These are phyloP conservation scores for Enteromius argenteus DNA, from an alignment of 2,797 vertebrate genomes.

Conservation along the genomic window DNA sequence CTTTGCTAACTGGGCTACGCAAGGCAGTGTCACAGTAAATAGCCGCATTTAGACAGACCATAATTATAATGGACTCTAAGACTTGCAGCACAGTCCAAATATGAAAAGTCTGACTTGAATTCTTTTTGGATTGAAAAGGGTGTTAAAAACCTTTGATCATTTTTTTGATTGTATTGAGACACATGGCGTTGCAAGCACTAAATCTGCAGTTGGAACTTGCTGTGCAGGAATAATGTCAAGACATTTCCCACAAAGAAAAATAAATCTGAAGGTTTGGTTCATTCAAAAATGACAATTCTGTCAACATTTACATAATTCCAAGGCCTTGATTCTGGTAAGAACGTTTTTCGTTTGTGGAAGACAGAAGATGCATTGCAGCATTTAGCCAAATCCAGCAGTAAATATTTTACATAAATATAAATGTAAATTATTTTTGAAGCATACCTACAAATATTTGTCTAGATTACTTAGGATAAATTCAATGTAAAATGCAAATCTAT, in stretches of 20 bases:
- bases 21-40: constrained; percentile 16
- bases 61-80: background rate
- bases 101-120: background rate
- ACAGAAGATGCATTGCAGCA: too few relatives aligned
- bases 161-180: background rate
- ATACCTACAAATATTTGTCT: background rate
- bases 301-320: background rate
- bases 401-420: background rate
- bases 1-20: background rate
- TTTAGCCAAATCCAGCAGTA: background rate
- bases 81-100: background rate
- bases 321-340: too few relatives aligned
- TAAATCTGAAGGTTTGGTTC: background rate
- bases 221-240: background rate
- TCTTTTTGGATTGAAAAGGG: background rate
- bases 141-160: background rate
- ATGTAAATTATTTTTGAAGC: background rate
- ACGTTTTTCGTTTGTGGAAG: background rate
- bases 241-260: background rate
- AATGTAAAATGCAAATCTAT: background rate
- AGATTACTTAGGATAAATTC: background rate
- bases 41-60: background rate
- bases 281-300: background rate
- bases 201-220: background rate
- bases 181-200: background rate